These are phyloP conservation scores for Syngnathoides biaculeatus DNA, from an alignment of 2,113 vertebrate species.

Conservation along the genomic window DNA sequence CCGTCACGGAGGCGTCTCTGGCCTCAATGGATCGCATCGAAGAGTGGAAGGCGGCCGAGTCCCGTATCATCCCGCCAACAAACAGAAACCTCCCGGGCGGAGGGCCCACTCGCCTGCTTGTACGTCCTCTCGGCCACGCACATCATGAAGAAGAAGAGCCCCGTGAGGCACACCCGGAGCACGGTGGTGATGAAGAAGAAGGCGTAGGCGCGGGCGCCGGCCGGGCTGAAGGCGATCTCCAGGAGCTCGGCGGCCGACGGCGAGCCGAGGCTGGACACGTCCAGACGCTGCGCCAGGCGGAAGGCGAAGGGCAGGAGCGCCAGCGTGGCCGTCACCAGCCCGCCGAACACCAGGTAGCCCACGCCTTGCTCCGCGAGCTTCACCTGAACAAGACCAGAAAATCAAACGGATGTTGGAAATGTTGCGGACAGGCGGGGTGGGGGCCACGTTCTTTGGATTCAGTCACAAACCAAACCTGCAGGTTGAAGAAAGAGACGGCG, in stretches of 20 bases:
- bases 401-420: too few species aligned
- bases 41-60: too few species aligned
- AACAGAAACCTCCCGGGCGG: neutral
- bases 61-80: too few species aligned
- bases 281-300: slow-evolving; percentile 79
- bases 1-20: too few species aligned
- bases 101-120: slow-evolving; percentile 82
- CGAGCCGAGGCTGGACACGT: slow-evolving; percentile 74
- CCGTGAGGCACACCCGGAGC: slow-evolving; percentile 86
- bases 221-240: slow-evolving; percentile 74
- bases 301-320: slow-evolving; percentile 85
- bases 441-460: too few species aligned
- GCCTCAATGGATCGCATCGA: too few species aligned
- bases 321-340: slow-evolving; percentile 79
- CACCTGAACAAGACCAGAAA: slow-evolving; percentile 78
- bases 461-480: too few species aligned
- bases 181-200: slow-evolving; percentile 83
- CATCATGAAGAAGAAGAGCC: slow-evolving; percentile 99
- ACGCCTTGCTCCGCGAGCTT: slow-evolving; percentile 88
- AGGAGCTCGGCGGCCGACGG: slow-evolving; percentile 73
- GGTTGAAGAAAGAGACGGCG: too few species aligned
- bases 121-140: slow-evolving; percentile 97
- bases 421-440: too few species aligned
- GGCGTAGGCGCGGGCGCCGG: slow-evolving; percentile 55
- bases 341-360: slow-evolving; percentile 88